These are phyloP conservation scores for Tribolium madens DNA, from an alignment of 1,140 invertebrate genomes.

Conservation along the genomic window DNA sequence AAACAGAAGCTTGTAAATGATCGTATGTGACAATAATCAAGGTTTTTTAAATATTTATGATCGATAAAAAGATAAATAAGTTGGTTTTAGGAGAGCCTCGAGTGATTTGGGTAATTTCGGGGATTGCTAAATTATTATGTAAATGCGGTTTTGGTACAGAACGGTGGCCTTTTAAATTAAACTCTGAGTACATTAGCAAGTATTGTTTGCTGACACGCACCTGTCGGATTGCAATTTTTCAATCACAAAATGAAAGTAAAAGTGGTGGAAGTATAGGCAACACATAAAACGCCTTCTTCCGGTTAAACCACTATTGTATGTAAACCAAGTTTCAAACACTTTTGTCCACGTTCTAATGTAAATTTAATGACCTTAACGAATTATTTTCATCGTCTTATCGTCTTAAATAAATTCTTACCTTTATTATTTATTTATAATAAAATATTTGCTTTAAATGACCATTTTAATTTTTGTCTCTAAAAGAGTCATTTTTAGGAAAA, in stretches of 20 bases:
- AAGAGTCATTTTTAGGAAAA: no score
- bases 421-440: no score
- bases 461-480: no score
- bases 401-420: no score
- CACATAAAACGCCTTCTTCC: not conserved
- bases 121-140: slow-evolving; percentile 17
- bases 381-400: no score
- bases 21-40: not conserved
- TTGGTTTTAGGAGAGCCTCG: not conserved
- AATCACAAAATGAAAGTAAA: not conserved
- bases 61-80: not conserved
- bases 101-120: not conserved
- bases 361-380: no score
- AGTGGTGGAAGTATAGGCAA: not conserved
- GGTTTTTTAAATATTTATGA: not conserved
- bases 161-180: not conserved
- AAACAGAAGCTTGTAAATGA: not conserved
- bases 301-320: no score
- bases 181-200: not conserved
- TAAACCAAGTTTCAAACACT: no score
- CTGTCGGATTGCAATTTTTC: not conserved
- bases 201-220: not conserved
- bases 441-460: no score
- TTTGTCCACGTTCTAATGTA: no score
- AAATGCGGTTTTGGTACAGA: not conserved